Evolutionary conservation across 2,888 invertebrate species (phyloP).

Genomic region (Chrysotoxum bicinctum): DNA sequence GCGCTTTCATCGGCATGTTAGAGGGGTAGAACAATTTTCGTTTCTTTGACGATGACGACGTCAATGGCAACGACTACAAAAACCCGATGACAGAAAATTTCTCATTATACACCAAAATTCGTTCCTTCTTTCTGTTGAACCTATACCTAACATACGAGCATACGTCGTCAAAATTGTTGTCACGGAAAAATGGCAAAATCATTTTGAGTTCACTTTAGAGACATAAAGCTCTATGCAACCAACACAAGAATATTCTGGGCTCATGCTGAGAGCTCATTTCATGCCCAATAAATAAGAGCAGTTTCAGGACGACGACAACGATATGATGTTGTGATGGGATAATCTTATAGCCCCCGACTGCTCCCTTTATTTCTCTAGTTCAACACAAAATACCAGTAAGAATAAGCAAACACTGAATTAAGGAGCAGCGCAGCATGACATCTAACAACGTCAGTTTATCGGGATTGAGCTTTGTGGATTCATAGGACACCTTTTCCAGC

Average conservation of each 20-base stretch:
- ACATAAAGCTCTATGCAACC: slow-evolving; percentile 10
- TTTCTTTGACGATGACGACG: slow-evolving; percentile 1
- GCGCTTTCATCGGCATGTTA: neutral
- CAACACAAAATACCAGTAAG: neutral
- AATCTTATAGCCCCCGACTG: slow-evolving; percentile 52
- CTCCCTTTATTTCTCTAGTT: no score
- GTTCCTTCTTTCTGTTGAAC: neutral
- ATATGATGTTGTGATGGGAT: slow-evolving; percentile 68
- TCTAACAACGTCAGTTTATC: slow-evolving; percentile 22
- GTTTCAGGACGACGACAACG: slow-evolving; percentile 48
- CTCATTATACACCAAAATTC: slow-evolving; percentile 45
- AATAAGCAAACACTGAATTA: neutral
- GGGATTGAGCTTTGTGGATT: slow-evolving; percentile 29
- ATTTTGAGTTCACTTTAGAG: slow-evolving; percentile 47
- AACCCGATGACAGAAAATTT: slow-evolving; percentile 54
- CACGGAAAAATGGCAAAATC: slow-evolving; percentile 64
- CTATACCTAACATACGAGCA: neutral
- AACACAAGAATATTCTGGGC: slow-evolving; percentile 16
- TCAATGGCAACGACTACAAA: slow-evolving; percentile 12
- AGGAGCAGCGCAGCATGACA: slow-evolving; percentile 51
- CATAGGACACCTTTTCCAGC: slow-evolving; percentile 42
- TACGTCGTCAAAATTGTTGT: slow-evolving; percentile 63
- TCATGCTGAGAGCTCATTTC: slow-evolving; percentile 64
- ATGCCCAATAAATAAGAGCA: slow-evolving; percentile 70
- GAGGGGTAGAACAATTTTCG: slow-evolving; percentile 5